Evolutionary conservation across 2,113 vertebrate genomes (phyloP).

Genomic region (Amphilophus citrinellus): DNA sequence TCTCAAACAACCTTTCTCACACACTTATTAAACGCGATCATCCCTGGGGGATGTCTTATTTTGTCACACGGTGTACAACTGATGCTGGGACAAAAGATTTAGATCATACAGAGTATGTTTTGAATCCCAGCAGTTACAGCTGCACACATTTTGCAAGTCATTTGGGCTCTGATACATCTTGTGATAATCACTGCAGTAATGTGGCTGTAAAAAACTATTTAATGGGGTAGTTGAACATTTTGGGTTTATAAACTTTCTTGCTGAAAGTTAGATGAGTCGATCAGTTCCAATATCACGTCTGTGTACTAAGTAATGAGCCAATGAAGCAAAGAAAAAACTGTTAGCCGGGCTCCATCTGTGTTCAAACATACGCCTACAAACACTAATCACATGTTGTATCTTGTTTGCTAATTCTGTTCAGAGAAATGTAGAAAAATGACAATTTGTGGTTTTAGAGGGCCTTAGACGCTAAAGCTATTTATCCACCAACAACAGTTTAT

Average conservation of each 20-base stretch:
- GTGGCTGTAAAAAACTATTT: background rate
- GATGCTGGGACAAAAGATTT: background rate
- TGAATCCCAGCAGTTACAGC: background rate
- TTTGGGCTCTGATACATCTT: background rate
- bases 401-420: constrained; percentile 6
- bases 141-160: background rate
- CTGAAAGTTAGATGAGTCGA: background rate
- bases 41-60: background rate
- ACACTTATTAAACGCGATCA: background rate
- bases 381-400: constrained; percentile 15
- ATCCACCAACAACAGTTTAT: background rate
- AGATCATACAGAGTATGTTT: background rate
- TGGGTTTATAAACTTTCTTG: constrained; percentile 4
- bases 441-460: constrained; percentile 10
- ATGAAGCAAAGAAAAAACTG: background rate
- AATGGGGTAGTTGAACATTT: background rate
- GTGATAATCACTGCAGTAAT: background rate
- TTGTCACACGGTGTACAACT: background rate
- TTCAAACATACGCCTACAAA: constrained; percentile 16
- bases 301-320: constrained; percentile 7
- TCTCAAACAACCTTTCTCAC: background rate
- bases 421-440: background rate
- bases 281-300: background rate
- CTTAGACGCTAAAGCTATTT: background rate
- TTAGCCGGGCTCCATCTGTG: constrained; percentile 3